Evolutionary conservation across 2,113 vertebrate genomes (phyloP).

Genomic region (Conger conger): DNA sequence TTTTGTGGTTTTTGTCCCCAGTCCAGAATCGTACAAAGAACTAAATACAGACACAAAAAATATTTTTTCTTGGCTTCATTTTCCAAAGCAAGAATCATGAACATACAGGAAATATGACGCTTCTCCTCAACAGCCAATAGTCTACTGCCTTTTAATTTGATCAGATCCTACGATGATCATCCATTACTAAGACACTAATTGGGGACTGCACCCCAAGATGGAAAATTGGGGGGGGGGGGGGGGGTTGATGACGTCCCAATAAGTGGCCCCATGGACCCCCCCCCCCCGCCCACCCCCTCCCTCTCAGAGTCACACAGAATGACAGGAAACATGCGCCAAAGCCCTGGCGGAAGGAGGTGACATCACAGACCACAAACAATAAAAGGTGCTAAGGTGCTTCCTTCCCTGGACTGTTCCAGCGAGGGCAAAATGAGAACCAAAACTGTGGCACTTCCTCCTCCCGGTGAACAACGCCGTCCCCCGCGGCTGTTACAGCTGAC

Average conservation of each 20-base stretch:
- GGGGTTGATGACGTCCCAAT: too few relatives aligned
- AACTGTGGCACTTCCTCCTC: slow-evolving; percentile 81
- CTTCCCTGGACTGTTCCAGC: slow-evolving; percentile 92
- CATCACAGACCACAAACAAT: slow-evolving; percentile 93
- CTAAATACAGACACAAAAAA: background rate
- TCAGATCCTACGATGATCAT: slow-evolving; percentile 34
- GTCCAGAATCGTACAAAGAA: slow-evolving; percentile 37
- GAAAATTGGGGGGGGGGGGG: too few relatives aligned
- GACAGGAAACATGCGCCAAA: slow-evolving; percentile 87
- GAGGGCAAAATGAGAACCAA: slow-evolving; percentile 84
- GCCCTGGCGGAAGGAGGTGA: slow-evolving; percentile 89
- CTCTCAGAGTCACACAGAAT: slow-evolving; percentile 77
- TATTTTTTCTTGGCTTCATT: slow-evolving; percentile 9
- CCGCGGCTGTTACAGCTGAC: slow-evolving; percentile 59
- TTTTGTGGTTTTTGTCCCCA: slow-evolving; percentile 56
- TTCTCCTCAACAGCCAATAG: background rate
- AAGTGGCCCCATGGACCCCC: background rate
- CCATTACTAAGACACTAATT: slow-evolving; percentile 40
- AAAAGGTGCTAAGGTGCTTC: slow-evolving; percentile 99
- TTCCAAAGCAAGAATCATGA: background rate
- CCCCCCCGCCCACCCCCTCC: slow-evolving; percentile 52
- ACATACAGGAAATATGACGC: background rate
- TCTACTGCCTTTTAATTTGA: background rate
- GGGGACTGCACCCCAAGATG: slow-evolving; percentile 52
- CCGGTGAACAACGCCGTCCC: slow-evolving; percentile 60